Percentiles rank a stretch among this genome's conserved stretches.
Evolutionary conservation across 1,140 invertebrate genomes (phyloP).

Genomic region (Drosophila erecta): DNA sequence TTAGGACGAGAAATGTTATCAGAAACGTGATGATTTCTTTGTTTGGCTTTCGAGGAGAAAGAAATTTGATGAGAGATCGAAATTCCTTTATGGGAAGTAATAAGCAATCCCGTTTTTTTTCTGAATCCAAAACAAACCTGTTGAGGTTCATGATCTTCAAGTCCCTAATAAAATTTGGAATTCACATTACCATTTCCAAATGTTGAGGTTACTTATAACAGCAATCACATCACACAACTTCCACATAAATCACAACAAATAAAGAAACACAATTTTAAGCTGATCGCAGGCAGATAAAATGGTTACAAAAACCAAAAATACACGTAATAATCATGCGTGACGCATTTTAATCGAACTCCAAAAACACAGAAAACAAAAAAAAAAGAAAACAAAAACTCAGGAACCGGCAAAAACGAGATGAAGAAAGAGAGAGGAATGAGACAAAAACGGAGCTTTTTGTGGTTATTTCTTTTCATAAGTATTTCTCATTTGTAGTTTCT

Average conservation of each 20-base stretch:
- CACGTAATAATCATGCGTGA: conserved; percentile 76
- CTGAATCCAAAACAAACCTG: conserved; percentile 7
- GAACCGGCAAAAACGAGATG: conserved; percentile 37
- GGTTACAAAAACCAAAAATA: conserved; percentile 30
- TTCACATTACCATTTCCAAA: conserved; percentile 14
- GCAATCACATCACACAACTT: conserved; percentile 47
- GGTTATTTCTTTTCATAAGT: conserved; percentile 30
- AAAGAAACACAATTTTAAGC: conserved; percentile 19
- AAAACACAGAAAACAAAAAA: conserved; percentile 8
- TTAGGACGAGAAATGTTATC: no score
- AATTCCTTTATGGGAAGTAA: no score
- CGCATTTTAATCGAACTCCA: conserved; percentile 68
- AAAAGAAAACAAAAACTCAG: conserved; percentile 3
- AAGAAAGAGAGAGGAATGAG: conserved; percentile 19
- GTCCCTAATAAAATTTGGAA: conserved; percentile 4
- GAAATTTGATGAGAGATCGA: no score
- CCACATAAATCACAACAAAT: conserved; percentile 64
- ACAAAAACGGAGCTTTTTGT: conserved; percentile 30
- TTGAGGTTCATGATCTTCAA: conserved; percentile 1
- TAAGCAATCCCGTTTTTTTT: no score
- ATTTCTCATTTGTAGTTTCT: conserved; percentile 41
- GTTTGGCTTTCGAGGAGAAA: no score
- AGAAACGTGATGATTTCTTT: no score
- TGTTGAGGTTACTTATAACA: conserved; percentile 36
- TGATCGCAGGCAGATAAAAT: conserved; percentile 38